Evolutionary conservation across 2,113 vertebrate genomes (phyloP).

Genomic region (Lipophrys pholis): DNA sequence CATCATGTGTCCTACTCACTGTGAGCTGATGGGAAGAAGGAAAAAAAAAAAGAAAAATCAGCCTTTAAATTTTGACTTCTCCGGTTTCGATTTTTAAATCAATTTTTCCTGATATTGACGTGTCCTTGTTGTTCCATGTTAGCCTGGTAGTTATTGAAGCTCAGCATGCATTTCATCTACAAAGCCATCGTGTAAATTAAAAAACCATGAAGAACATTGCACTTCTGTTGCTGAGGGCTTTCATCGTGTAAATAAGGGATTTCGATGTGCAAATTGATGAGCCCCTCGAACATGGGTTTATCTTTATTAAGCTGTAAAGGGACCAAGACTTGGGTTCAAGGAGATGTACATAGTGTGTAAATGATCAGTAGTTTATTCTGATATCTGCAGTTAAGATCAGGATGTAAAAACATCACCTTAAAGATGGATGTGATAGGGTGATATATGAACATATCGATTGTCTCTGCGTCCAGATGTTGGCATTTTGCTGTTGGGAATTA

Average conservation of each 20-base stretch:
- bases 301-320: constrained; percentile 71
- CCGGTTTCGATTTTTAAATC: constrained; percentile 62
- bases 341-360: constrained; percentile 88
- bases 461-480: constrained; percentile 80
- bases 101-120: constrained; percentile 74
- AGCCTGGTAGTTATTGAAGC: constrained; percentile 85
- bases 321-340: constrained; percentile 75
- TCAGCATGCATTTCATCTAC: constrained; percentile 88
- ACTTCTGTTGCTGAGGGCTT: constrained; percentile 84
- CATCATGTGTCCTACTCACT: constrained; percentile 88
- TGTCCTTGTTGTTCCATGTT: constrained; percentile 81
- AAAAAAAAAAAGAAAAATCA: constrained; percentile 64
- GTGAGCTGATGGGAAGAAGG: constrained; percentile 82
- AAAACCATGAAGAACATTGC: constrained; percentile 78
- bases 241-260: constrained; percentile 83
- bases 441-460: constrained; percentile 75
- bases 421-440: constrained; percentile 59
- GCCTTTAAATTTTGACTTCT: constrained; percentile 72
- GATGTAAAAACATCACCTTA: constrained; percentile 80
- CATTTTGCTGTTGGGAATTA: constrained; percentile 84
- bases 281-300: constrained; percentile 54
- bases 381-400: constrained; percentile 81
- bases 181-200: constrained; percentile 83
- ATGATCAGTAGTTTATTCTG: constrained; percentile 77
- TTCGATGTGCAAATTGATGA: constrained; percentile 60